phyloP scores from a whole-genome alignment of 2,888 invertebrate species.

The Nomada ruficornis region DNA sequence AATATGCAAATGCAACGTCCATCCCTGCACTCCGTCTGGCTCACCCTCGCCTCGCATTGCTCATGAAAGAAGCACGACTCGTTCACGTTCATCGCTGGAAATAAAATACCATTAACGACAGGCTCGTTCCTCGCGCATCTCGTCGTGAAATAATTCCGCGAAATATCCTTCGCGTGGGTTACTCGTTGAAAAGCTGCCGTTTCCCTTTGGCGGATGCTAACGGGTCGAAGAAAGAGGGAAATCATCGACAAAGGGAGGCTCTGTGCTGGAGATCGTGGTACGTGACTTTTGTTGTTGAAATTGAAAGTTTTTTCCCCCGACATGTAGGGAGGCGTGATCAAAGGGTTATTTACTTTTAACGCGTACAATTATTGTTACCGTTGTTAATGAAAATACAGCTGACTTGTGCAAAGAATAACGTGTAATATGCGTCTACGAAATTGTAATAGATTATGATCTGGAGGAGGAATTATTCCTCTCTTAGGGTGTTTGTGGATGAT shows the following conservation, averaged over 20 bases:
- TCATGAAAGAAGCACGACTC: slow-evolving; percentile 93
- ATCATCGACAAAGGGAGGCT: background rate
- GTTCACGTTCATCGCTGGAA: slow-evolving; percentile 91
- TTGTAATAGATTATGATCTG: too few species aligned
- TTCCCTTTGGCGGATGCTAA: too few species aligned
- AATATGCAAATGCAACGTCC: slow-evolving; percentile 92
- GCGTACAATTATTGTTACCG: too few species aligned
- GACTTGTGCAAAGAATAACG: too few species aligned
- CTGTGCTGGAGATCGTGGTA: background rate
- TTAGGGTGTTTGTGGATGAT: slow-evolving; percentile 14
- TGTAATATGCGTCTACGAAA: too few species aligned
- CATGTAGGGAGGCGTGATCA: too few species aligned
- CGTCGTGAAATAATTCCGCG: background rate
- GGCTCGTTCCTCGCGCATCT: background rate
- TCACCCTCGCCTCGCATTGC: slow-evolving; percentile 91
- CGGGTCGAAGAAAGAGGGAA: background rate
- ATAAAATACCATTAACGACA: slow-evolving; percentile 70
- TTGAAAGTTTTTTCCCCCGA: background rate
- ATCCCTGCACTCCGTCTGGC: slow-evolving; percentile 92
- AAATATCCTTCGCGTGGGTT: background rate
- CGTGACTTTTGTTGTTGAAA: background rate
- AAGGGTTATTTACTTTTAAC: too few species aligned
- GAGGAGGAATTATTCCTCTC: slow-evolving; percentile 4
- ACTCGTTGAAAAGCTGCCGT: background rate
- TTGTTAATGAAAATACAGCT: too few species aligned